phyloP scores from a whole-genome alignment of 2,797 vertebrate genomes.

The Ctenosaura bakeri region DNA sequence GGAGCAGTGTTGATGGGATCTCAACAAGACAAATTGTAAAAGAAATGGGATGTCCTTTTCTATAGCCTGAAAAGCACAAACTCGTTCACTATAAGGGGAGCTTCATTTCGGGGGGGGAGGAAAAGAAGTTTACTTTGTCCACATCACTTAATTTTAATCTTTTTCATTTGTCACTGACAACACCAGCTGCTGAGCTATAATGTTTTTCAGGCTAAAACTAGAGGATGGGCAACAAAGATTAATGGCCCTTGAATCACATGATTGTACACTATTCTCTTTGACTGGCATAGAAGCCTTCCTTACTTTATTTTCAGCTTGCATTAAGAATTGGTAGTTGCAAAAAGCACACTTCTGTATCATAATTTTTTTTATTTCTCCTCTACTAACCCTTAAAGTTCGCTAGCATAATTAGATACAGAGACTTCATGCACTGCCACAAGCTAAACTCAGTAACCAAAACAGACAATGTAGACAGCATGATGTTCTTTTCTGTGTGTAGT shows the following conservation, averaged over 20 bases:
- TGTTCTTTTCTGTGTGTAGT: constrained; percentile 32
- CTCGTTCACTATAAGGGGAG: constrained; percentile 35
- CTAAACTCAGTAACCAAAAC: constrained; percentile 59
- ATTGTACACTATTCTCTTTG: constrained; percentile 66
- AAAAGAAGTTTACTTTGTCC: constrained; percentile 61
- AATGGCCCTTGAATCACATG: constrained; percentile 58
- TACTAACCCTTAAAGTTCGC: constrained; percentile 55
- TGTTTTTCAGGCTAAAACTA: constrained; percentile 66
- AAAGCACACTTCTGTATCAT: constrained; percentile 28
- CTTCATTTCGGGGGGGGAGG: constrained; percentile 43
- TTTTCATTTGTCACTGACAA: constrained; percentile 76
- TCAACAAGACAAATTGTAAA: constrained; percentile 40
- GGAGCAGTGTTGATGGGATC: constrained; percentile 25
- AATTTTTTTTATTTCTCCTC: constrained; percentile 54
- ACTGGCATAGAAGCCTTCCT: constrained; percentile 57
- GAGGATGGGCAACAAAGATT: constrained; percentile 70
- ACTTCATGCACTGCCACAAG: constrained; percentile 41
- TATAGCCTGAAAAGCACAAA: constrained; percentile 44
- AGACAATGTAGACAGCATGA: not conserved
- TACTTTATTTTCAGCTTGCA: constrained; percentile 24
- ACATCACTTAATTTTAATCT: constrained; percentile 73
- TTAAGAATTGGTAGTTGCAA: constrained; percentile 40
- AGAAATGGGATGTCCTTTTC: constrained; percentile 28
- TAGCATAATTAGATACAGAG: constrained; percentile 65
- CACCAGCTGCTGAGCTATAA: constrained; percentile 74